phyloP scores from a whole-genome alignment of 2,888 invertebrate genomes.

The Holacanthella duospinosa region DNA sequence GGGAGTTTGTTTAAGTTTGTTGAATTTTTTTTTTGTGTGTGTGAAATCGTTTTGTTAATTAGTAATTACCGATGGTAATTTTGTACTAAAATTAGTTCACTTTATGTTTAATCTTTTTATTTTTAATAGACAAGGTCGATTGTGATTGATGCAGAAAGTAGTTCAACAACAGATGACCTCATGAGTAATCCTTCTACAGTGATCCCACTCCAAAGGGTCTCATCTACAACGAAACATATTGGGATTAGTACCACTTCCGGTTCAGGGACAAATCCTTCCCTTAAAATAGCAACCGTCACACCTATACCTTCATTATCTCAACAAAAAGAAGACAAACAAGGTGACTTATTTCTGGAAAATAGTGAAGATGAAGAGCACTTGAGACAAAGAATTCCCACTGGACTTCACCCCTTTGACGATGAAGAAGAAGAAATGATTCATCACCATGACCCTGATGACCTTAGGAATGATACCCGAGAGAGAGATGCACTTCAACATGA shows the following conservation, averaged over 20 bases:
- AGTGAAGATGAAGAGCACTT: neutral
- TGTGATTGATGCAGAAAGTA: too few species aligned
- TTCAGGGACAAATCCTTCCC: neutral
- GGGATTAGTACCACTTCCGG: neutral
- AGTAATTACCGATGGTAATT: too few species aligned
- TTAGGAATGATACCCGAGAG: slow-evolving; percentile 57
- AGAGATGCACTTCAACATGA: slow-evolving; percentile 62
- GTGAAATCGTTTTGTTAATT: too few species aligned
- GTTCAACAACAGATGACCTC: too few species aligned
- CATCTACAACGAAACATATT: neutral
- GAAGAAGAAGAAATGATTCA: neutral
- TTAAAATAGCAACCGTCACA: neutral
- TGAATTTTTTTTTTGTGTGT: too few species aligned
- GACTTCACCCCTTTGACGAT: neutral
- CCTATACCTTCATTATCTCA: neutral
- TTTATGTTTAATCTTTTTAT: too few species aligned
- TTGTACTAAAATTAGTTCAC: too few species aligned
- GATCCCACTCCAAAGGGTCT: neutral
- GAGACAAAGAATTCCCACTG: neutral
- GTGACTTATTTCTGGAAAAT: neutral
- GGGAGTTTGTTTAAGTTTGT: too few species aligned
- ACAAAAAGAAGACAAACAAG: neutral
- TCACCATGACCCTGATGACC: neutral
- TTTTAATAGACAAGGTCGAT: too few species aligned
- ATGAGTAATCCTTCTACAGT: neutral